Evolutionary conservation across 2,888 invertebrate genomes (phyloP).

Genomic region (Cataglyphis albicans): DNA sequence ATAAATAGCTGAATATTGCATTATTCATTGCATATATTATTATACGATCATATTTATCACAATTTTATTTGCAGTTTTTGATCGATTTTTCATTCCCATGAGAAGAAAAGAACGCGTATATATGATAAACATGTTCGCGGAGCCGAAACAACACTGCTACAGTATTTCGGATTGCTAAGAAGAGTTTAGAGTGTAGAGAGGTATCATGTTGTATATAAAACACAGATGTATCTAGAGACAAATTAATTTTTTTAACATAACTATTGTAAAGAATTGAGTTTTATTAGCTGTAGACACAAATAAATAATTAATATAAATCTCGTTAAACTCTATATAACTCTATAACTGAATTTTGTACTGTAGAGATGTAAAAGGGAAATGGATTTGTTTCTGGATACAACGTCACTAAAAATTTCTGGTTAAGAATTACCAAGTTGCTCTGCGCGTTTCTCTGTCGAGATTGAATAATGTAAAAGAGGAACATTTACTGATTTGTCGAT

Average conservation of each 20-base stretch:
- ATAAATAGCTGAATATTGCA: constrained; percentile 3
- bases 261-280: constrained; percentile 29
- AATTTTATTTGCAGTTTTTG: constrained; percentile 19
- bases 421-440: background rate
- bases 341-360: constrained; percentile 22
- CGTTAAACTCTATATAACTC: constrained; percentile 18
- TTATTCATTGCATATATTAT: constrained; percentile 2
- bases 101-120: background rate
- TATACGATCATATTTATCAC: constrained; percentile 7
- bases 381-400: constrained; percentile 36
- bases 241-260: constrained; percentile 35
- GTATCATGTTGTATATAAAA: constrained; percentile 32
- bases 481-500: background rate
- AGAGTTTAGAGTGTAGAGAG: constrained; percentile 5
- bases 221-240: constrained; percentile 43
- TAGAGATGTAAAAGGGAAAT: constrained; percentile 18
- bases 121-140: background rate
- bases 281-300: background rate
- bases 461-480: constrained; percentile 11
- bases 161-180: constrained; percentile 19
- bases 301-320: constrained; percentile 40
- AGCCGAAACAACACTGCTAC: background rate
- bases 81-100: background rate
- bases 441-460: background rate
- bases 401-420: constrained; percentile 25